A percentile compares a stretch with the other conserved stretches of the same genome.
Evolutionary conservation across 2,888 invertebrate genomes (phyloP).

Genomic region (Tanaodytes sp.): DNA sequence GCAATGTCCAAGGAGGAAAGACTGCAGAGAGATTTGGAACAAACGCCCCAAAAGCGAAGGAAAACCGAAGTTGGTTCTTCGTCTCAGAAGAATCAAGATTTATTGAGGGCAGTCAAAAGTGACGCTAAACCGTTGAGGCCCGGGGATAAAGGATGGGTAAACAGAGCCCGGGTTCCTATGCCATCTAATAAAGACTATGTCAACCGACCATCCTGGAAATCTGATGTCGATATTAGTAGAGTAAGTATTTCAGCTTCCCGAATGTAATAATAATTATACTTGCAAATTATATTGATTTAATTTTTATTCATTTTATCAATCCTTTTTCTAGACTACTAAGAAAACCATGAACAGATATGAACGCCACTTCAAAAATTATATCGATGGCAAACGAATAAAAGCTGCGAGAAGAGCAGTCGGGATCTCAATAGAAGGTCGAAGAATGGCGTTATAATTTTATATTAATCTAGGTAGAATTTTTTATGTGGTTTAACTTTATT

Average conservation of each 20-base stretch:
- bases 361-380: slow-evolving; percentile 91
- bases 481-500: too few relatives aligned
- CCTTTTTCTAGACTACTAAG: too few relatives aligned
- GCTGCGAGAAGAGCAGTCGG: slow-evolving; percentile 89
- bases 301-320: not conserved
- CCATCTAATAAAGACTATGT: slow-evolving; percentile 98
- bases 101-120: slow-evolving; percentile 22
- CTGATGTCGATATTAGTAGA: slow-evolving; percentile 88
- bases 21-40: slow-evolving; percentile 91
- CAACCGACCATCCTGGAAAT: slow-evolving; percentile 91
- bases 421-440: slow-evolving; percentile 96
- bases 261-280: slow-evolving; percentile 1
- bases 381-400: slow-evolving; percentile 87
- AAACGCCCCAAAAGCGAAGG: slow-evolving; percentile 79
- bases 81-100: slow-evolving; percentile 73
- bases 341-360: slow-evolving; percentile 92
- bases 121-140: slow-evolving; percentile 82
- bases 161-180: slow-evolving; percentile 93
- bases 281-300: not conserved
- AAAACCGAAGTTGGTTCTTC: slow-evolving; percentile 74
- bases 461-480: too few relatives aligned
- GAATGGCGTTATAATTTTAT: slow-evolving; percentile 86
- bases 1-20: slow-evolving; percentile 95
- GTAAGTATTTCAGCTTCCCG: too few relatives aligned
- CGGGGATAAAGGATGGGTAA: slow-evolving; percentile 96